Base-by-base conservation (phyloP, 2,888 invertebrate genomes). In the Fabriciana adippe region DNA sequence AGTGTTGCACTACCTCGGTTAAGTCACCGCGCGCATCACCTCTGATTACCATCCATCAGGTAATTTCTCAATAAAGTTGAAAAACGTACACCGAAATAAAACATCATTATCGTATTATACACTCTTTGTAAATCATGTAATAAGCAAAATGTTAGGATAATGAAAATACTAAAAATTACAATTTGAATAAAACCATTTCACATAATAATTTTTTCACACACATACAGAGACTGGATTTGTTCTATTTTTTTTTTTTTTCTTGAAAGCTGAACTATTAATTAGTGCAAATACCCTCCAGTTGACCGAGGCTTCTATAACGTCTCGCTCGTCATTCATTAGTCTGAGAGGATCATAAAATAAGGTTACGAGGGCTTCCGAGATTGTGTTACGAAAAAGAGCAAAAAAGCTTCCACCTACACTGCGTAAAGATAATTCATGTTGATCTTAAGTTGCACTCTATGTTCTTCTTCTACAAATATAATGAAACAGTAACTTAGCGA, bases 341-440 rank as follows among this genome's bases (percentile, higher is more conserved):
- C 54, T 60, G 60, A 66, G 60, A 66, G 66, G 66, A 66, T 60
- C 55, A 60, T 66, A 66, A 66, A 66, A 54, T 55, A 66, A 66
- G 54, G 60, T 66, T 66, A 66, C 60, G 60, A 60, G 60, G 54
- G 50, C 41, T 35, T 55, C 55, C 35, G 48, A 66, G 66, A 61
- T 66, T 66, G 55, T 50, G 60, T 66, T 41, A 35, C 66, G 55
- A 21, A 66, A 55, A 66, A 41, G 41, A 48, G 55, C 31, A 48
- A 61, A 66, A 60, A 60, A 60, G 18, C n/a, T 31, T 64, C 13
- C 16, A 57, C 26, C 45, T 57, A 26, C 41, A 41, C 15, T 45
- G 66, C 16, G 35, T 51, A 53, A 61, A 26, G 31, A 26, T 31
- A 57, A 4, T 47, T 45, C 21, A 15, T 48, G 48, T 48, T 48